These are phyloP conservation scores for Asteroscopus sphinx DNA, from an alignment of 2,888 invertebrate species.

Conservation along the genomic window DNA sequence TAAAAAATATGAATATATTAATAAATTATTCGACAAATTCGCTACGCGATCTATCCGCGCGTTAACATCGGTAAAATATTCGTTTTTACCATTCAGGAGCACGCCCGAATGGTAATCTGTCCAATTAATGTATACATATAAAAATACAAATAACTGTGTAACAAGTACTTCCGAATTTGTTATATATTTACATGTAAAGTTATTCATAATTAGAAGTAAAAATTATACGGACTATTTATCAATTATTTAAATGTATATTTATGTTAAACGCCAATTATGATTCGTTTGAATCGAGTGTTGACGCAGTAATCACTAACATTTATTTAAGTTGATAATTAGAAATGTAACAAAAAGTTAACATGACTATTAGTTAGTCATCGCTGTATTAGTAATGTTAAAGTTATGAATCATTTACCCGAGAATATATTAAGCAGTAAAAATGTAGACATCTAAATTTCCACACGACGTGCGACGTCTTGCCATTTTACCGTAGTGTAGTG, in stretches of 20 bases:
- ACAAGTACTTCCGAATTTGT: conserved; percentile 68
- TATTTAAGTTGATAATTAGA: conserved; percentile 33
- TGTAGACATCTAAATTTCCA: no score
- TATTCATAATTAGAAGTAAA: conserved; percentile 75
- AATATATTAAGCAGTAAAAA: background rate
- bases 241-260: conserved; percentile 65
- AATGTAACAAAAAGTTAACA: conserved; percentile 16
- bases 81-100: conserved; percentile 52
- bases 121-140: conserved; percentile 49
- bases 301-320: conserved; percentile 33
- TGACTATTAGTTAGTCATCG: conserved; percentile 9
- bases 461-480: no score
- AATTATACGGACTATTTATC: conserved; percentile 72
- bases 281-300: conserved; percentile 42
- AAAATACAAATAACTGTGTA: conserved; percentile 54
- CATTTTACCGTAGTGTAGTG: no score
- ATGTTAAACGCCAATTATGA: conserved; percentile 51
- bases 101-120: conserved; percentile 51
- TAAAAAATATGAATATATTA: conserved; percentile 55
- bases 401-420: conserved; percentile 1
- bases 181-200: conserved; percentile 74
- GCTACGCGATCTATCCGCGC: conserved; percentile 42
- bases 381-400: background rate
- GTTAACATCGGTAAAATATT: conserved; percentile 46
- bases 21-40: conserved; percentile 49